Conservation (phyloP, 2,113 vertebrate genomes). For the Pachycephala philippinensis region DNA sequence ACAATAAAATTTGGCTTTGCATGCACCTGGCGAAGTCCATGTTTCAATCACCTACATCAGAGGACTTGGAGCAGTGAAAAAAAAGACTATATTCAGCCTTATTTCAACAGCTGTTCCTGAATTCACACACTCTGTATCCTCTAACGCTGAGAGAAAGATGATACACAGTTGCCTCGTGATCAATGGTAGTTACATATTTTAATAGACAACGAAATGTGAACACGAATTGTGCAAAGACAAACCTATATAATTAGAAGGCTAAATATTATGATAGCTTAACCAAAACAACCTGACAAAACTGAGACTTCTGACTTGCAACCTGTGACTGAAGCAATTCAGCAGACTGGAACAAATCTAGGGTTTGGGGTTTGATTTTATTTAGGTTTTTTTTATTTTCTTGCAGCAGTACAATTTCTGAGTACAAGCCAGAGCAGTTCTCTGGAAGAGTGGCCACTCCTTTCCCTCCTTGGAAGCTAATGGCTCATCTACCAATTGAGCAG, state of each 20-base stretch:
- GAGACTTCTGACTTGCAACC: neutral
- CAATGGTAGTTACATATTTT: neutral
- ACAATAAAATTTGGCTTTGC: too few species aligned
- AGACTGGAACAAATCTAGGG: neutral
- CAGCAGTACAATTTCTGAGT: neutral
- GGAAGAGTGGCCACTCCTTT: conserved; percentile 7
- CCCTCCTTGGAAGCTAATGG: neutral
- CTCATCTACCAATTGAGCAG: conserved; percentile 51
- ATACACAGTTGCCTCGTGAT: neutral
- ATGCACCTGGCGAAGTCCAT: too few species aligned
- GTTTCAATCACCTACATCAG: neutral
- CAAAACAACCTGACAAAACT: neutral
- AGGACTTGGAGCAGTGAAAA: neutral
- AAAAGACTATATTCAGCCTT: neutral
- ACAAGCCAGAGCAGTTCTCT: neutral
- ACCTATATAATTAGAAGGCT: neutral
- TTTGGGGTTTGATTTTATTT: neutral
- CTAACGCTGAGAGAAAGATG: neutral
- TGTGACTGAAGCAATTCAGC: neutral
- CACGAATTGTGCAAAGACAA: neutral
- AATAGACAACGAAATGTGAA: neutral
- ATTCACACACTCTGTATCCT: neutral
- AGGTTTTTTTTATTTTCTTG: neutral
- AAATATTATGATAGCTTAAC: neutral
- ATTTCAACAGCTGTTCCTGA: neutral